These are phyloP conservation scores for Pocillopora meandrina DNA, from an alignment of 92 coral and sea anemone genomes.

Conservation along the genomic window DNA sequence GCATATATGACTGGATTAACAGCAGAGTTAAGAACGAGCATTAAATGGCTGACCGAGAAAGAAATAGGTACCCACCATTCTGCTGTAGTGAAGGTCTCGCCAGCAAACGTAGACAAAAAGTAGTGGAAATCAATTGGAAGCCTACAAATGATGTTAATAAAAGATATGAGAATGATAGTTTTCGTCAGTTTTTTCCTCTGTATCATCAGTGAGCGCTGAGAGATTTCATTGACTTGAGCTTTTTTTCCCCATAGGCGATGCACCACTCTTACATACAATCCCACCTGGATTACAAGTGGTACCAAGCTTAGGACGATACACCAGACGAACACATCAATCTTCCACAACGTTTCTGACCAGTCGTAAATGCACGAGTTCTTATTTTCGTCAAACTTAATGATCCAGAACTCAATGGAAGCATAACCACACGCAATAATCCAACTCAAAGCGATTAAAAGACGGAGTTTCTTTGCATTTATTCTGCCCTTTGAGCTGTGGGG, in stretches of 20 bases:
- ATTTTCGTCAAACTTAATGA: constrained; percentile 9
- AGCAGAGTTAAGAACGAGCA: constrained; percentile 8
- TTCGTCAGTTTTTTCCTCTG: constrained; percentile 6
- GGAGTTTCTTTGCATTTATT: background rate
- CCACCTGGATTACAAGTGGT: constrained; percentile 4
- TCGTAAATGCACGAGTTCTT: constrained; percentile 9
- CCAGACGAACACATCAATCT: constrained; percentile 9
- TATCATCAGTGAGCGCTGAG: constrained; percentile 23
- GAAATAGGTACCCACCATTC: constrained; percentile 12
- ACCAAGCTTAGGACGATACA: background rate
- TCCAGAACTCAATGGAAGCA: constrained; percentile 1
- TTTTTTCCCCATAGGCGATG: background rate
- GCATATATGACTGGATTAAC: constrained; percentile 24
- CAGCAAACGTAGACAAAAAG: constrained; percentile 6
- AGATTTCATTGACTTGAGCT: background rate
- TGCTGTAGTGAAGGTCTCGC: constrained; percentile 2
- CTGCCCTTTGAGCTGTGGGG: constrained; percentile 12
- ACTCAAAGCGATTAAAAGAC: background rate
- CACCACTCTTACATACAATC: background rate
- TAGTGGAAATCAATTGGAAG: constrained; percentile 7
- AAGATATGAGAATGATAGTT: constrained; percentile 1
- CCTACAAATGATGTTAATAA: background rate
- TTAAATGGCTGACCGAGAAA: constrained; percentile 11
- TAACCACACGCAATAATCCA: background rate
- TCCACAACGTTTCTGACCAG: constrained; percentile 13